phyloP scores from a whole-genome alignment of 30 jellyfish, hydroid and myxozoan species.

The Aurelia coerulea region DNA sequence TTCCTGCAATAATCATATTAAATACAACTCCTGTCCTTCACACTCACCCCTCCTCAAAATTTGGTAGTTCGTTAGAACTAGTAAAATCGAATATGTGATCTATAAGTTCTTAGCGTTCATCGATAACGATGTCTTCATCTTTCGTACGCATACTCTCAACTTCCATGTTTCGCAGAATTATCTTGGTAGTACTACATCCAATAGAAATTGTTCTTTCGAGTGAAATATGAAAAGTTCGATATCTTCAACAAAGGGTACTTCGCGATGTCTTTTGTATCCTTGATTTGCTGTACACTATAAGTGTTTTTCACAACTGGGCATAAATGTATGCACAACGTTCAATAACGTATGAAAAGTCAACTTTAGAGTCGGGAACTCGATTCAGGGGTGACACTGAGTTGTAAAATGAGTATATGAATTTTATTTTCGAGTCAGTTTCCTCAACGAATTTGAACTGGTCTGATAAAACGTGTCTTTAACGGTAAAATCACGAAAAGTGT shows the following conservation, averaged over 20 bases:
- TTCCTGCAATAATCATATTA: not conserved
- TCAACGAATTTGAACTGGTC: conserved; percentile 3
- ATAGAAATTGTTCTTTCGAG: conserved; percentile 9
- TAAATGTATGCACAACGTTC: not conserved
- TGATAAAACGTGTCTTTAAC: not conserved
- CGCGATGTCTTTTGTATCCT: conserved; percentile 6
- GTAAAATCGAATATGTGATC: conserved; percentile 10
- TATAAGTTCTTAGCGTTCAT: conserved; percentile 12
- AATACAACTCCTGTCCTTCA: conserved; percentile 28
- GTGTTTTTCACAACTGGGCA: not conserved
- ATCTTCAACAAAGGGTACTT: not conserved
- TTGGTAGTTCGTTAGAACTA: conserved; percentile 1
- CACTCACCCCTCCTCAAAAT: conserved; percentile 13
- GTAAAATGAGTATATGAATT: not conserved
- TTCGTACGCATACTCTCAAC: not conserved
- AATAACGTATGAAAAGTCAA: not conserved
- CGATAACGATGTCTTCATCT: conserved; percentile 11
- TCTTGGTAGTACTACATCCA: conserved; percentile 8
- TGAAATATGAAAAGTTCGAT: conserved; percentile 1
- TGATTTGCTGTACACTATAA: not conserved
- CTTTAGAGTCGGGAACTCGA: conserved; percentile 1
- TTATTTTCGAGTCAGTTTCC: conserved; percentile 5
- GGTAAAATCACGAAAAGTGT: not conserved
- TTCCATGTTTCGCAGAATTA: conserved; percentile 4
- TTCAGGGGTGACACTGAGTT: conserved; percentile 2